Base-by-base conservation (phyloP, 1,140 invertebrate species). In the Pararge aegeria region DNA sequence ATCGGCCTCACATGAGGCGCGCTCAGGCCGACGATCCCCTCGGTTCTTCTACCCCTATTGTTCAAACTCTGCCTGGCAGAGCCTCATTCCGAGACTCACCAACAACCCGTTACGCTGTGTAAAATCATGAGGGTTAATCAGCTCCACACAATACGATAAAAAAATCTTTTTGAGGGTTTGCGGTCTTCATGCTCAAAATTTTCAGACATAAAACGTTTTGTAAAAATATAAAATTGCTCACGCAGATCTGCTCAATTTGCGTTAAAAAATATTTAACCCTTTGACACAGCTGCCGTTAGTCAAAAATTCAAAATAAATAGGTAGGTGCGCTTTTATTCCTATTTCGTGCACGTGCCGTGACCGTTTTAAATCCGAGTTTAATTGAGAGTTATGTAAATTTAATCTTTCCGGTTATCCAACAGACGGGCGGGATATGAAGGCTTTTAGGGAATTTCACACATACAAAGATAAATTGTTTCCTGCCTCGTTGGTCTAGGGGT, bases 341-440 rank as follows among this genome's bases (percentile, higher is more conserved):
- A 69, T 75, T 72, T 70, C 49, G 55, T 64, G 61, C 68, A 75
- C 74, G 66, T 68, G 70, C 59, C 42, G 59, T 50, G 68, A 70
- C 67, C 64, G 64, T 71, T 73, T 81, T 80, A 77, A 81, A 80
- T 78, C 77, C 78, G 66, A 62, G 49, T 73, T 66, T 83, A 81
- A 83, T 83, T 83, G 71, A 75, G 78, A 81, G 69, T 80, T 83
- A 83, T 81, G 77, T 66, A 83, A 83, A 83, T 78, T 68, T 51
- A 56, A 38, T 64, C 70, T 57, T 70, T 64, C 48, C 48, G 62
- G 64, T 64, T 64, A 70, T 55, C 59, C 58, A 50, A 61, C 49
- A 55, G 50, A 57, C 59, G 57, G 51, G 19, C 18, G 19, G 55
- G 55, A 38, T 18, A 59, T 58, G 58, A 34, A 61, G 64, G 61